These are phyloP conservation scores for Scaptomyza caliginosa DNA, from an alignment of 2,888 invertebrate species.

Conservation along the genomic window DNA sequence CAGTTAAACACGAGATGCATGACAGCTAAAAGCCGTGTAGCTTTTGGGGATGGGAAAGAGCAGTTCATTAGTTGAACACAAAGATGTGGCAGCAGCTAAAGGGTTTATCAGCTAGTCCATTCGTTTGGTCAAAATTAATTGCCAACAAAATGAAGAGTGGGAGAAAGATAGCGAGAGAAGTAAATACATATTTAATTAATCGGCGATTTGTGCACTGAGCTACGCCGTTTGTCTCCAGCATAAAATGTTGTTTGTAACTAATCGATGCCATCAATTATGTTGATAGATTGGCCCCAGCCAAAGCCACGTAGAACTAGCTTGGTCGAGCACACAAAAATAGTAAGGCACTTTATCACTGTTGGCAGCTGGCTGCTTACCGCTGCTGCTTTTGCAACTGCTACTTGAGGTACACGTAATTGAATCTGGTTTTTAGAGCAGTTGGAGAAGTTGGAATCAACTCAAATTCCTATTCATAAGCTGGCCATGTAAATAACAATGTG, in stretches of 20 bases:
- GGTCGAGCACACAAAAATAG: conserved; percentile 11
- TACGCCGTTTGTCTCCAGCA: conserved; percentile 64
- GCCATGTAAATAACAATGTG: conserved; percentile 59
- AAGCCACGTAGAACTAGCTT: conserved; percentile 53
- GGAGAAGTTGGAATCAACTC: not conserved
- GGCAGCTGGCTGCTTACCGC: conserved; percentile 73
- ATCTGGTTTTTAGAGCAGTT: conserved; percentile 23
- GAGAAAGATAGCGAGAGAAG: conserved; percentile 28
- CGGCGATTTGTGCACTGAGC: conserved; percentile 80
- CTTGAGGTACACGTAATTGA: conserved; percentile 74
- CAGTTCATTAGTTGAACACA: conserved; percentile 70
- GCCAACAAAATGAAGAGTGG: conserved; percentile 10
- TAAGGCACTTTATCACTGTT: conserved; percentile 75
- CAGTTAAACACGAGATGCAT: conserved; percentile 82
- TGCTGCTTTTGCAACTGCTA: conserved; percentile 16
- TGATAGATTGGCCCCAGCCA: conserved; percentile 80
- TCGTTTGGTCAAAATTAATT: conserved; percentile 69
- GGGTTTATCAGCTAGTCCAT: conserved; percentile 51
- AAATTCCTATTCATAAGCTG: conserved; percentile 66
- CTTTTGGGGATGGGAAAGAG: conserved; percentile 9
- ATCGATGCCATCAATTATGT: conserved; percentile 83
- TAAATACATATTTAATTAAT: conserved; percentile 80
- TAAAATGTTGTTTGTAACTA: conserved; percentile 71
- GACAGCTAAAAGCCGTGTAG: conserved; percentile 49
- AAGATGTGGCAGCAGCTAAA: conserved; percentile 51